phyloP scores from a whole-genome alignment of 2,888 invertebrate genomes.

The Cyclophora albipunctata region DNA sequence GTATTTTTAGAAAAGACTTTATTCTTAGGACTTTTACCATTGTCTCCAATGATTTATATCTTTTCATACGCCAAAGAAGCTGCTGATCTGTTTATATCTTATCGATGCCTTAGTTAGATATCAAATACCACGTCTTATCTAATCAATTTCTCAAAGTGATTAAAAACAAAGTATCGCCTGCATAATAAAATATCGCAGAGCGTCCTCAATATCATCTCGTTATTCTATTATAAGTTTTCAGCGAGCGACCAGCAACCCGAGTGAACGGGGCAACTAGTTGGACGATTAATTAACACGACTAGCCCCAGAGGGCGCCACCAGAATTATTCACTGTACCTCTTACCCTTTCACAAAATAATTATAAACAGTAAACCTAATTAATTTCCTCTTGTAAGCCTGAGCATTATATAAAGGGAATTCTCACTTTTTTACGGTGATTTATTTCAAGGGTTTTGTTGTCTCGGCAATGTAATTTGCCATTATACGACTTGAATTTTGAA shows the following conservation, averaged over 20 bases:
- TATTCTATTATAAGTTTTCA: constrained; percentile 31
- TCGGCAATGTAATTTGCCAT: constrained; percentile 17
- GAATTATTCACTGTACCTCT: constrained; percentile 43
- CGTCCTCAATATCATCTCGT: constrained; percentile 11
- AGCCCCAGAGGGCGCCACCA: constrained; percentile 37
- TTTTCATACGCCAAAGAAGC: no score
- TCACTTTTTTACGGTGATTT: constrained; percentile 27
- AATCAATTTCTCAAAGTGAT: no score
- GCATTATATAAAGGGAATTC: constrained; percentile 32
- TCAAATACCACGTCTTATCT: no score
- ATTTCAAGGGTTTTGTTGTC: constrained; percentile 23
- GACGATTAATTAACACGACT: constrained; percentile 50
- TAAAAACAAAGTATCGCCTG: no score
- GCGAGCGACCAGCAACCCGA: constrained; percentile 31
- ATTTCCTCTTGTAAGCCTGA: constrained; percentile 36
- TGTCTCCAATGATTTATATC: no score
- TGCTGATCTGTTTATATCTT: no score
- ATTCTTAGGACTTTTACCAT: no score
- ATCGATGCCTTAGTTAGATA: no score
- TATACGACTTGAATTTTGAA: constrained; percentile 14
- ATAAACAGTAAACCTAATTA: constrained; percentile 48
- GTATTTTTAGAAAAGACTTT: no score
- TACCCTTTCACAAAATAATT: constrained; percentile 47
- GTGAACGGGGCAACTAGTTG: constrained; percentile 37
- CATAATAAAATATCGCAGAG: no score